Evolutionary conservation across 2,797 vertebrate species (phyloP).

Genomic region (Chromobotia macracanthus): DNA sequence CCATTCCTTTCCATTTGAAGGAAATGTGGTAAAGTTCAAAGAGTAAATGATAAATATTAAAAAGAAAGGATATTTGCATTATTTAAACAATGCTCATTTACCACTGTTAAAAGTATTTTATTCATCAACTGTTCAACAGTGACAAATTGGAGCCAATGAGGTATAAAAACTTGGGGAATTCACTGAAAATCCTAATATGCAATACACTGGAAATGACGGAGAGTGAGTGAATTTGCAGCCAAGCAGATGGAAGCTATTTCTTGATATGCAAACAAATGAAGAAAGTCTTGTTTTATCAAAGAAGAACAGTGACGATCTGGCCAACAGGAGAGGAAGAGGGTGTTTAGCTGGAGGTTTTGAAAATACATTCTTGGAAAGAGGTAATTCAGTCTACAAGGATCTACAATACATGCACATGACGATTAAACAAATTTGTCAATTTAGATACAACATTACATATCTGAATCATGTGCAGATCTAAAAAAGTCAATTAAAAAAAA

Average conservation of each 20-base stretch:
- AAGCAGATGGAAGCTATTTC: constrained; percentile 58
- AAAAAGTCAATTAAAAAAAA: neutral
- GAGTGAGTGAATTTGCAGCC: constrained; percentile 45
- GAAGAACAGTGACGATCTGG: constrained; percentile 44
- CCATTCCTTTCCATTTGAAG: neutral
- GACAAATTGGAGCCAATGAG: constrained; percentile 47
- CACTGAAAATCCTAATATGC: constrained; percentile 43
- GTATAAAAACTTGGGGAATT: constrained; percentile 35
- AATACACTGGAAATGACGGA: constrained; percentile 32
- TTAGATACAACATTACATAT: neutral
- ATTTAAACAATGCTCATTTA: neutral
- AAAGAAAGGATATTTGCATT: neutral
- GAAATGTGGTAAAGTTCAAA: neutral
- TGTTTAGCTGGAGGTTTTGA: constrained; percentile 46
- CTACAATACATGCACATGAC: neutral
- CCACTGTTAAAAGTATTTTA: neutral
- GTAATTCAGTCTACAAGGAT: neutral
- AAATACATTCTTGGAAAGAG: constrained; percentile 29
- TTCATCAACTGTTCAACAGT: constrained; percentile 26
- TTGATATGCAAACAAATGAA: constrained; percentile 57
- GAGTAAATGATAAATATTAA: neutral
- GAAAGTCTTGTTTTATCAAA: constrained; percentile 51
- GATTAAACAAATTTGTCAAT: neutral
- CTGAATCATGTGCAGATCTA: neutral
- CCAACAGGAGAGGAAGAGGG: constrained; percentile 27